These are phyloP conservation scores for Drosophila paulistorum DNA, from an alignment of 1,140 invertebrate genomes.

Conservation along the genomic window DNA sequence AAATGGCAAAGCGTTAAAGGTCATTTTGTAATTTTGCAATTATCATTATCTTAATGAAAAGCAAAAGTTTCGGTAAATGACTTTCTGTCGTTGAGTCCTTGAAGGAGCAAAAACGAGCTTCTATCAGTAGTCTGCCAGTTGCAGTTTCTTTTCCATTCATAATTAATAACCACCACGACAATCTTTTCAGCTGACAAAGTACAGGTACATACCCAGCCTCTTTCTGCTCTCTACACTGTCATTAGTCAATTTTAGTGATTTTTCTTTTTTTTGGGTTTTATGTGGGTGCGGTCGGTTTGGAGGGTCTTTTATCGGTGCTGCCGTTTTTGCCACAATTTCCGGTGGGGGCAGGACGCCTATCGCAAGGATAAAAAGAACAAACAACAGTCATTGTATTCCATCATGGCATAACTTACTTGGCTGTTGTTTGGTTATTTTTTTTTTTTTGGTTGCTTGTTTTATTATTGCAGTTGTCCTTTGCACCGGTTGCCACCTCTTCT, in stretches of 20 bases:
- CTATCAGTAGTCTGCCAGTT: slow-evolving; percentile 54
- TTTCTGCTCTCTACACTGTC: slow-evolving; percentile 19
- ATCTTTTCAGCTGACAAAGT: slow-evolving; percentile 23
- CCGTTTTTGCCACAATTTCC: slow-evolving; percentile 9
- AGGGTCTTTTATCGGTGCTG: slow-evolving; percentile 1
- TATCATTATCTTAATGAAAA: slow-evolving; percentile 44
- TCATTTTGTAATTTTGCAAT: slow-evolving; percentile 25
- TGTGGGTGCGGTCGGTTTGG: too few relatives aligned
- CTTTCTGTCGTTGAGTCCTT: slow-evolving; percentile 28
- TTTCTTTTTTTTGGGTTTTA: slow-evolving; percentile 1
- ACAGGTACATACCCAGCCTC: not conserved
- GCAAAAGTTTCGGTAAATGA: slow-evolving; percentile 39
- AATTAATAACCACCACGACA: slow-evolving; percentile 53
- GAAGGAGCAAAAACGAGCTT: slow-evolving; percentile 6
- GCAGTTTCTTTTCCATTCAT: slow-evolving; percentile 30
- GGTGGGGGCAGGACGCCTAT: not conserved
- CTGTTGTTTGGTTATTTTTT: not conserved
- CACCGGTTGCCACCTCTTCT: slow-evolving; percentile 37
- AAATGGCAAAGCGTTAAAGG: slow-evolving; percentile 18
- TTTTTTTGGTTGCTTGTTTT: not conserved
- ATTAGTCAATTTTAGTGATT: slow-evolving; percentile 39
- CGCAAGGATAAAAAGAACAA: not conserved
- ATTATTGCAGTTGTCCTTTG: slow-evolving; percentile 22
- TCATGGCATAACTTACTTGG: slow-evolving; percentile 20
- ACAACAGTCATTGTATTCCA: not conserved